Evolutionary conservation across 2,888 invertebrate genomes (phyloP).

Genomic region (Strigamia transsilvanica): DNA sequence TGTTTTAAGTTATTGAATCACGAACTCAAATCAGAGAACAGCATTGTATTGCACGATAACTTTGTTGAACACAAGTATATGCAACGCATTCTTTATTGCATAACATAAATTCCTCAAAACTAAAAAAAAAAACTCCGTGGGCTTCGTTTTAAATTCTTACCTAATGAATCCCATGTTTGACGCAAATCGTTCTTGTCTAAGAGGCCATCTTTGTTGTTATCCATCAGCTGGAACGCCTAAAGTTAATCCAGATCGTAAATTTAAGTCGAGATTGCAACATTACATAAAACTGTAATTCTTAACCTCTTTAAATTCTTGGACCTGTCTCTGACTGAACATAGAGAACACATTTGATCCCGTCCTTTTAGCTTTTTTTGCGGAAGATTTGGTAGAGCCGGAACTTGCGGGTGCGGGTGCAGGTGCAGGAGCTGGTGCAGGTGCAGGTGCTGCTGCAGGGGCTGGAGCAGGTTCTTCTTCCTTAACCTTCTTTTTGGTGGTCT

Average conservation of each 20-base stretch:
- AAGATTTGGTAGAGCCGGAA: slow-evolving; percentile 72
- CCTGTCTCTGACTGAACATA: slow-evolving; percentile 95
- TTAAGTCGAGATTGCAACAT: slow-evolving; percentile 66
- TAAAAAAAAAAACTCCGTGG: slow-evolving; percentile 7
- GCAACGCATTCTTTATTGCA: too few species aligned
- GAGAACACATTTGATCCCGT: slow-evolving; percentile 93
- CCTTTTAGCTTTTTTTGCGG: slow-evolving; percentile 78
- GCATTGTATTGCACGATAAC: too few species aligned
- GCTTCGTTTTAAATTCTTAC: slow-evolving; percentile 54
- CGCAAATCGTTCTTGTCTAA: slow-evolving; percentile 85
- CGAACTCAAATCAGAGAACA: too few species aligned
- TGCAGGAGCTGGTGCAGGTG: slow-evolving; percentile 66
- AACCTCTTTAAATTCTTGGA: slow-evolving; percentile 95
- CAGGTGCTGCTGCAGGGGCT: slow-evolving; percentile 71
- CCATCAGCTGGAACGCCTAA: slow-evolving; percentile 94
- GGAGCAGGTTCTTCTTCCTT: slow-evolving; percentile 58
- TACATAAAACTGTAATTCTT: neutral
- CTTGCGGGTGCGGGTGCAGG: slow-evolving; percentile 68
- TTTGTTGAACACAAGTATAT: too few species aligned
- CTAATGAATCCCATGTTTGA: slow-evolving; percentile 90
- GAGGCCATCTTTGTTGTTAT: slow-evolving; percentile 93
- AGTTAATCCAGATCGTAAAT: slow-evolving; percentile 16
- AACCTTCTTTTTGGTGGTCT: slow-evolving; percentile 81
- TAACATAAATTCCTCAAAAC: slow-evolving; percentile 83
- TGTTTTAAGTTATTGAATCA: too few species aligned